Base-by-base conservation (phyloP, 2,797 vertebrate species). In the Megaceryle alcyon region DNA sequence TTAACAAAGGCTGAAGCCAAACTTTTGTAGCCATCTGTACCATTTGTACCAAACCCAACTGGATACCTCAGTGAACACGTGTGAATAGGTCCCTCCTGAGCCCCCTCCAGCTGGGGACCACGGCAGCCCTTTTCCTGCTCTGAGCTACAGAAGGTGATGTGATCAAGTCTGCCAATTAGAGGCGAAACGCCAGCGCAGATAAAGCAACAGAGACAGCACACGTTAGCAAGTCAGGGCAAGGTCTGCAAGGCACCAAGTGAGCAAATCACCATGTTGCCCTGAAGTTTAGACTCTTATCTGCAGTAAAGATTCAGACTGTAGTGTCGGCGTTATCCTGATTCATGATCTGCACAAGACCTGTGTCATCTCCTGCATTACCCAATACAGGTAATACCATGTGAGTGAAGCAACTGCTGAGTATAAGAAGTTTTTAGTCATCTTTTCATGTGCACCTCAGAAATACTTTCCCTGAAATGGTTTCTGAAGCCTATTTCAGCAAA, bases 121-220 rank as follows among this genome's bases (percentile, higher is more conserved):
- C 1, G 1, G 51, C 12, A 39, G 59, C 48, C 56, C 80, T 14
- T 33, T 3, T 22, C 73, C 35, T 59, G 66, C 88, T 46, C 79
- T 3, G 14, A 1, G 0, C 35, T 4, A 14, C 60, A 14, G 64
- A 37, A 53, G 0, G 22, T 14, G 8, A 46, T 0, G 14, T 4
- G n/a, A 28, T 19, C 18, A 1, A 14, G 25, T 33, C 54, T 78
- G 48, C 22, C 53, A 41, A 5, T 25, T 2, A 28, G 64, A 75
- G 31, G 60, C 10, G 51, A 60, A 92, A 44, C 1, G 3, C 6
- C 61, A 22, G 37, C 2, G 29, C 22, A 73, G 77, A 70, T 18
- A 35, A 63, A 73, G n/a, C 51, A 41, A 14, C 17, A 4, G 60
- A 41, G 60, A 29, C 26, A 28, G 6, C 29, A 12, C 82, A 37